Conservation (phyloP, 2,888 invertebrate genomes). For the Charanyca ferruginea region DNA sequence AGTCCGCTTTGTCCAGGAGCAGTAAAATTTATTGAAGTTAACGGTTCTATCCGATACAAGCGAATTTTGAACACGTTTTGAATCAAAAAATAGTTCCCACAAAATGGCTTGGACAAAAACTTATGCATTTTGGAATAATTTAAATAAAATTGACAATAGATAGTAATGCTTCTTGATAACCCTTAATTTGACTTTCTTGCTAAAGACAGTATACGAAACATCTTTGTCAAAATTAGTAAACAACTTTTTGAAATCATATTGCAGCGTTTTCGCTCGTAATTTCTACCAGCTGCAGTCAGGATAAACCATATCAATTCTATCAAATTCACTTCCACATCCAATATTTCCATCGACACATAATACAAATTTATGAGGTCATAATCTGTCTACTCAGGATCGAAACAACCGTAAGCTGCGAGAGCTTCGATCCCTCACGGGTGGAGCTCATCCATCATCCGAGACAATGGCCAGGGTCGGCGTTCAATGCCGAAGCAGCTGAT, state of each 20-base stretch:
- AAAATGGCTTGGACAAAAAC: not conserved
- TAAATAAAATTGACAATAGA: no score
- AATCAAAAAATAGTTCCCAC: constrained; percentile 13
- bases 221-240: not conserved
- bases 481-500: constrained; percentile 75
- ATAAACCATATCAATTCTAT: constrained; percentile 21
- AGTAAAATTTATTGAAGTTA: constrained; percentile 86
- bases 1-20: constrained; percentile 83
- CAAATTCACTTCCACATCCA: constrained; percentile 30
- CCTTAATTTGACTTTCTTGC: no score
- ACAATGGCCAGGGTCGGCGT: constrained; percentile 74
- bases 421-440: constrained; percentile 77
- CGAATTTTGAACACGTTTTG: constrained; percentile 53
- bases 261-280: no score
- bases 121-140: constrained; percentile 4
- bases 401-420: constrained; percentile 74
- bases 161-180: not conserved
- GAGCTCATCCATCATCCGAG: constrained; percentile 80
- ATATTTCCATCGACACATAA: constrained; percentile 44
- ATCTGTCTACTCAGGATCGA: constrained; percentile 57
- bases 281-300: not conserved
- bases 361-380: constrained; percentile 57
- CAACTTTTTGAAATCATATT: not conserved
- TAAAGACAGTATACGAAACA: not conserved
- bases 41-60: constrained; percentile 75